Percentiles rank a stretch among this genome's conserved stretches.
Conservation (phyloP, 2,113 vertebrate species). For the Asarcornis scutulata region DNA sequence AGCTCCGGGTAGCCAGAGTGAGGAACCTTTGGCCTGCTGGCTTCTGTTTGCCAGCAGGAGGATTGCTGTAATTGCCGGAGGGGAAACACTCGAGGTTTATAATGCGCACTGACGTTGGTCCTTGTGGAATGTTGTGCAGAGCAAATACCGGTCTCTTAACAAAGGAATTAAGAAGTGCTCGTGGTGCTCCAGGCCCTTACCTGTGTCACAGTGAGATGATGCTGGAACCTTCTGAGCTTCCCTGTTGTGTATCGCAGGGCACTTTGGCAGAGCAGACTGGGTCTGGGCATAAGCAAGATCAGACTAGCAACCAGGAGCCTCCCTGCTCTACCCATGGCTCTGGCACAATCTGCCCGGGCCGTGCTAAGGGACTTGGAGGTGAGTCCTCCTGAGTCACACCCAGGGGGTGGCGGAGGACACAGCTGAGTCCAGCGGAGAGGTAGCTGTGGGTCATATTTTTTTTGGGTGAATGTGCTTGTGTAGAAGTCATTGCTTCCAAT, state of each 20-base stretch:
- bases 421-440: background rate
- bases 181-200: background rate
- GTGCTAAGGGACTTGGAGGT: background rate
- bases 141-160: background rate
- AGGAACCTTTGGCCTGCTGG: background rate
- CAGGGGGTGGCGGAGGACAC: background rate
- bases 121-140: background rate
- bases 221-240: background rate
- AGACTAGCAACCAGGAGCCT: background rate
- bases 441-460: background rate
- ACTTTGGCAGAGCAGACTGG: background rate
- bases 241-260: background rate
- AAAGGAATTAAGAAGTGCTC: background rate
- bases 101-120: background rate
- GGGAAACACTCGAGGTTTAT: background rate
- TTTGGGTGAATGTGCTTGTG: fast-evolving
- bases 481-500: background rate
- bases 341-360: background rate
- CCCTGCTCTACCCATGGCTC: background rate
- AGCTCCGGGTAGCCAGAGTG: background rate
- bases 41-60: background rate
- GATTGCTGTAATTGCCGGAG: background rate
- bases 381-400: background rate
- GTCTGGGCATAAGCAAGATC: background rate
- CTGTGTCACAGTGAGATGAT: background rate